Evolutionary conservation across 2,797 vertebrate genomes (phyloP), one percentile per base, ranked within the genome.

Genomic region (Decapterus maruadsi): DNA sequence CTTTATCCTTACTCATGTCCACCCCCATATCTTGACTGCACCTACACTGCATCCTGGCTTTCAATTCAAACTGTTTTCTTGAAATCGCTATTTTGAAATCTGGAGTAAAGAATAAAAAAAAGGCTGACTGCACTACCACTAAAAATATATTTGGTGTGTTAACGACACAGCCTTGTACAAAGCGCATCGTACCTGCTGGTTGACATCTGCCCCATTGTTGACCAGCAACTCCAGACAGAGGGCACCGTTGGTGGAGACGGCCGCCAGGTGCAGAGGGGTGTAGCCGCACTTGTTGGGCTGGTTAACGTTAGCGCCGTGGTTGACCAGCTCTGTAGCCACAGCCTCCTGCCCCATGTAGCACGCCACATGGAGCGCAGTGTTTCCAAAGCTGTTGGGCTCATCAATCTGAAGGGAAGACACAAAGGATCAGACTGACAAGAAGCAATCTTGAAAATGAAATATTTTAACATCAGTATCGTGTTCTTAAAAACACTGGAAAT

Each of bases 261-360:
- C 98, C 12, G 97, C 98, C 91, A 99, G 96, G 85, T 99, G 98
- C 92, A 99, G 94, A 0, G 98, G 97, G 29, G 97, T 97, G 93
- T 96, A 99, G 89, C 97, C 97, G 60, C 95, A 96, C 88, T 95
- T 94, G 56, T 99, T 99, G n/a, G 97, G 96, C 93, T 97, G 97
- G 93, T 99, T 99, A 53, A 99, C 97, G 20, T 97, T 97, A 87
- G 98, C 97, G 36, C 98, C 97, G 2, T 96, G 96, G 82, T 98
- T 98, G 73, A 99, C 97, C 91, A 99, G 95, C 91, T 99, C 97
- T 0, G 96, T 96, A 78, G 97, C 97, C 93, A 98, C 97, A 0
- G 96, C 96, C 70, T 98, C 97, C 89, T 98, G 97, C 61, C 98
- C 97, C 94, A 96, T 97, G 95, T 98, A 98, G 91, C 98, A 99